Base-by-base conservation (phyloP, 2,888 invertebrate genomes). In the Dynastes tityus region DNA sequence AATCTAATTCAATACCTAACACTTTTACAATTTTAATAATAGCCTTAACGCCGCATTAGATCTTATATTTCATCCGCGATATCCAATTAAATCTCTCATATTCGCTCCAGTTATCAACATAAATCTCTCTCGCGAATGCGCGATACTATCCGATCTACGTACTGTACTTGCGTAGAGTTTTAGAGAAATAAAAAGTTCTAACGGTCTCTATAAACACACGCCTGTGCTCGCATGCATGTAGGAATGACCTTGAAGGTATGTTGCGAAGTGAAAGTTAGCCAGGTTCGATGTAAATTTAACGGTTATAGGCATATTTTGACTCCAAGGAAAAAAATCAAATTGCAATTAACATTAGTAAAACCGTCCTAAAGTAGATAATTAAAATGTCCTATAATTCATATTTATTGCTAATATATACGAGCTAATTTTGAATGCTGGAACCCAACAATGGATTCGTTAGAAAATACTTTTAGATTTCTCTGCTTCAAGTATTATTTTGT, bases 271-370 rank as follows among this genome's bases (percentile, higher is more conserved):
- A 64, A 64, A 64, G 64, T 64, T 32, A 37, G n/a, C n/a, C 37
- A 40, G 64, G 37, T 32, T 64, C 32, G 32, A 16, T 13, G 37
- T n/a, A 64, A 64, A 64, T 40, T 64, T 16, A 37, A 64, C 32
- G n/a, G 40, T 63, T 32, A 64, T 37, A 37, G 37, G 32, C 37
- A 64, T 64, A 64, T 64, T 64, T 64, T 16, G 64, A 64, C 40
- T 22, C 1, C 3, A 45, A 1, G 45, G 45, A 40, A 40, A 40
- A 45, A 45, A 11, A 22, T 22, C 22, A 45, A 45, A 45, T 1
- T 8, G 9, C 8, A 45, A 32, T 4, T 0, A 32, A 32, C 4
- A 3, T 32, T 32, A 32, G 29, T 32, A 32, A 2, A 32, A 3
- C 29, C 29, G 32, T 32, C 32, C 32, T 32, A 32, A 53, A 53